These are phyloP conservation scores for Anguilla pacifica DNA, from an alignment of 2,797 vertebrate genomes.

Conservation along the genomic window DNA sequence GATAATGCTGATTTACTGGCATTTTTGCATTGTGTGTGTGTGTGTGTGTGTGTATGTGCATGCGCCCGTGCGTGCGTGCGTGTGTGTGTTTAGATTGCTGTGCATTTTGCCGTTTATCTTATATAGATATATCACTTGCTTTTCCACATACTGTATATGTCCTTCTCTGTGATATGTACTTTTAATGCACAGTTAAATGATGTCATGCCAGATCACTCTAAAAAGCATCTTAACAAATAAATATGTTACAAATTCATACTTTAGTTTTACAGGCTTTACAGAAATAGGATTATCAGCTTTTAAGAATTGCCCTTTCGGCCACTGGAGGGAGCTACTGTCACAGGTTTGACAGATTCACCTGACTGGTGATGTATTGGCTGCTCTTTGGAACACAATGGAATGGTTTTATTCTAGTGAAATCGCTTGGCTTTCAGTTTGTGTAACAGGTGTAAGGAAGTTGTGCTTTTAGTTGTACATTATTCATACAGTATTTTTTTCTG, in stretches of 20 bases:
- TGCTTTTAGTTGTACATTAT: background rate
- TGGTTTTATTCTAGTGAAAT: background rate
- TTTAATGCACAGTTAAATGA: background rate
- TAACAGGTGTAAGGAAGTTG: background rate
- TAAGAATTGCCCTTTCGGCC: constrained; percentile 15
- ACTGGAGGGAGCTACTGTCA: constrained; percentile 41
- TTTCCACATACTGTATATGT: background rate
- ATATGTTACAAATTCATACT: background rate
- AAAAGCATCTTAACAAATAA: background rate
- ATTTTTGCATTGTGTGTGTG: no score
- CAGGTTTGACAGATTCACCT: background rate
- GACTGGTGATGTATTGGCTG: background rate
- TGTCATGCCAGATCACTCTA: background rate
- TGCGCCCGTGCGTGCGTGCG: no score
- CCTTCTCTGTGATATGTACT: background rate
- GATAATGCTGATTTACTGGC: no score
- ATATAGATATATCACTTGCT: no score
- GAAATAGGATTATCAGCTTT: no score
- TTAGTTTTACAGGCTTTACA: background rate
- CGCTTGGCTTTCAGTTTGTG: background rate
- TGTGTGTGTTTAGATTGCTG: no score
- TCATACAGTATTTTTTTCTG: background rate
- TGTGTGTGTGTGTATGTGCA: no score
- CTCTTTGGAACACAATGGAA: background rate
- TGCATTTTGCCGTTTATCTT: no score